Evolutionary conservation across 1,140 invertebrate species (phyloP), one percentile per base, ranked within the genome.

Genomic region (Sminthurides bifidus): DNA sequence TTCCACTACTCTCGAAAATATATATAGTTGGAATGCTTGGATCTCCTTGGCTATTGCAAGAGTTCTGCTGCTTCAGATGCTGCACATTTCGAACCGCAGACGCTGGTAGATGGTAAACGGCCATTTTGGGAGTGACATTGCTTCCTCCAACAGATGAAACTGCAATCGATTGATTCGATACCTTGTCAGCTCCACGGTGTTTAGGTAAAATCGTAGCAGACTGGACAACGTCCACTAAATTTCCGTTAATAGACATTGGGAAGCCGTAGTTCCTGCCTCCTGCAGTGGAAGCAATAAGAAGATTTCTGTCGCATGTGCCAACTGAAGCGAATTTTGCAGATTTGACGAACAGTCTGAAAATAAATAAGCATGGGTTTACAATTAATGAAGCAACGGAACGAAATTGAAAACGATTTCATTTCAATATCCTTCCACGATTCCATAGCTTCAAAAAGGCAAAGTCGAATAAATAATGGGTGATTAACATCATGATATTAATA

Each of bases 361-460:
- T 48, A 29, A 26, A 48, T 48, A 17, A 27, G 33, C n/a, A 35
- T 12, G 10, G 19, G 10, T 44, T 19, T 21, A 10, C 10, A 21
- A 19, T 10, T 44, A 12, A 21, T 10, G 19, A 12, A 44, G 19
- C 21, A 44, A 44, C 12, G 8, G 41, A 8, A 10, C 6, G 37
- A 44, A 52, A 33, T 24, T 5, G 31, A 45, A 24, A 24, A 33
- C 38, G 15, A 23, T 17, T 6, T 44, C 6, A 38, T 52, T 12
- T 12, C 19, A 38, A 12, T 44, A 5, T 12, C 12, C 40, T n/a
- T 58, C 56, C 52, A 49, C 56, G 52, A 52, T 58, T 58, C 48
- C 37, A 56, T 56, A 33, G 21, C 52, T 52, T 6, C 12, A 37
- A 6, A 23, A 51, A 17, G 33, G 17, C 12, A 37, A 37, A 37